Conservation (phyloP, 2,797 vertebrate genomes). For the Sebastes aleutianus region DNA sequence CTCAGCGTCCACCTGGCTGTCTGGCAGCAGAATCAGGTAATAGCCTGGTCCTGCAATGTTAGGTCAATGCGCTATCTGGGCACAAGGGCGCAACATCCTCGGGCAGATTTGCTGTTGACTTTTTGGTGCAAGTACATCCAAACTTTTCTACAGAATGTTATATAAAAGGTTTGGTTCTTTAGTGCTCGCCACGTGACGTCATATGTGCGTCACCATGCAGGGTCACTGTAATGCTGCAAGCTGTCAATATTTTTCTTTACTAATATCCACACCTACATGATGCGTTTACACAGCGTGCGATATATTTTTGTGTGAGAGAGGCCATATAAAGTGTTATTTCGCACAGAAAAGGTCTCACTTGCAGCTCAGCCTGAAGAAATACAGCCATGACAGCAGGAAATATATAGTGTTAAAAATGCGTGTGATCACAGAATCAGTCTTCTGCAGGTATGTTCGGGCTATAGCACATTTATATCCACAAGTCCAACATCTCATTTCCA, state of each 20-base stretch:
- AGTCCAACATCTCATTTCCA: conserved; percentile 47
- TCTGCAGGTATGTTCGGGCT: conserved; percentile 40
- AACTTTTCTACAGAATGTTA: conserved; percentile 4
- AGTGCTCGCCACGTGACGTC: background rate
- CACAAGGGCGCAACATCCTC: background rate
- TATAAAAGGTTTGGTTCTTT: background rate
- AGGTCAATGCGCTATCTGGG: conserved; percentile 44
- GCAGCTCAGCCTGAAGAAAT: background rate
- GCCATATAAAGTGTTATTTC: conserved; percentile 4
- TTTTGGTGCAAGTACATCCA: background rate
- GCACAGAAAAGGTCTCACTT: conserved; percentile 11
- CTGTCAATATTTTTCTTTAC: background rate
- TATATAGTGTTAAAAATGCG: background rate
- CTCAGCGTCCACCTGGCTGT: conserved; percentile 50
- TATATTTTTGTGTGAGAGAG: background rate
- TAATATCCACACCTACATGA: background rate
- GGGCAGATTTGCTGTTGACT: no score
- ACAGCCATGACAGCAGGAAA: conserved; percentile 11
- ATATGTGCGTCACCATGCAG: background rate
- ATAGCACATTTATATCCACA: conserved; percentile 26
- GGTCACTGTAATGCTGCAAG: conserved; percentile 2
- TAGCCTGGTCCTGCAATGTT: conserved; percentile 18
- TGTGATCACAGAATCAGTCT: conserved; percentile 37
- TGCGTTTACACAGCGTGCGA: background rate
- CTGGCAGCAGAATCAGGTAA: conserved; percentile 53